Evolutionary conservation across 2,113 vertebrate species (phyloP).

Genomic region (Rhynchomys soricoides): DNA sequence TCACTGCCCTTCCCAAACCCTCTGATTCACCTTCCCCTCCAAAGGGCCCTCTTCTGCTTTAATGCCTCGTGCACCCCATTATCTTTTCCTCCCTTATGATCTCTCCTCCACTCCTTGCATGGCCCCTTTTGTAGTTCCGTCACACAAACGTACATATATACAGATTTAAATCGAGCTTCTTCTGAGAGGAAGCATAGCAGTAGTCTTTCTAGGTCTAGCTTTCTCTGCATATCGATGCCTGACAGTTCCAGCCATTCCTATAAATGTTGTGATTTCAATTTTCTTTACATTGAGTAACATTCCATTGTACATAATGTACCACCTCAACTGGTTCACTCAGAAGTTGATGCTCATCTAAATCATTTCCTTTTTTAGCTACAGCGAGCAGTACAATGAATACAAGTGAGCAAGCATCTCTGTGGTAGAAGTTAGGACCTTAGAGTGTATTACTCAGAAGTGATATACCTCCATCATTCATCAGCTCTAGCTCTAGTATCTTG

Average conservation of each 20-base stretch:
- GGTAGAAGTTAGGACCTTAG: not conserved
- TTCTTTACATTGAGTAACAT: not conserved
- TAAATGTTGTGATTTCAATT: not conserved
- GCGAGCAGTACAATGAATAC: not conserved
- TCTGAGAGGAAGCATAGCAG: not conserved
- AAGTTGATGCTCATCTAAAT: not conserved
- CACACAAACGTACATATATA: not conserved
- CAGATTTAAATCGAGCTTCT: not conserved
- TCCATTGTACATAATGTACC: not conserved
- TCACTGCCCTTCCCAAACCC: too few relatives aligned
- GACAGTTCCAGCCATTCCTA: not conserved
- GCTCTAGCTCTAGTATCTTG: not conserved
- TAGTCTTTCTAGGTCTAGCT: not conserved
- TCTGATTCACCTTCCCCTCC: not conserved
- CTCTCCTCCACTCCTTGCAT: not conserved
- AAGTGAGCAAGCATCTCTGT: not conserved
- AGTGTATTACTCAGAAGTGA: not conserved
- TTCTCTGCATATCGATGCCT: not conserved
- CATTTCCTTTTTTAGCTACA: too few relatives aligned
- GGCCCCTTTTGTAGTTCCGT: not conserved
- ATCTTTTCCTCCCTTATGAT: not conserved
- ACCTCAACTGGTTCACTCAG: not conserved
- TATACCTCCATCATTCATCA: not conserved
- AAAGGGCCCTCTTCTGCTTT: not conserved
- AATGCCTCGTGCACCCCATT: not conserved